Conservation (phyloP, 2,797 vertebrate genomes). For the Eulemur mongoz region DNA sequence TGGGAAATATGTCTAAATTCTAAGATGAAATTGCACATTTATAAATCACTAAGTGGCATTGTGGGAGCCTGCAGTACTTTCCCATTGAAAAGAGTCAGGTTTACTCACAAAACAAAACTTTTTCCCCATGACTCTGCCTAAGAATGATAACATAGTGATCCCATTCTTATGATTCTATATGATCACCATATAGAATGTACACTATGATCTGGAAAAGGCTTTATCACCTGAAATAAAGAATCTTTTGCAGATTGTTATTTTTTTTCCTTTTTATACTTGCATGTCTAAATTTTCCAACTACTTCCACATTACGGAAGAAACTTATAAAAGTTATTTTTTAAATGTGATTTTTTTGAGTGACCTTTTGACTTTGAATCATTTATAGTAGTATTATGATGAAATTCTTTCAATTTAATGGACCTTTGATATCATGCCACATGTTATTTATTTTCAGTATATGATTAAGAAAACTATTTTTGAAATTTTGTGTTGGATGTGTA, state of each 20-base stretch:
- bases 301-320: neutral
- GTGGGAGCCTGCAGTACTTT: neutral
- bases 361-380: slow-evolving; percentile 52
- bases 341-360: slow-evolving; percentile 47
- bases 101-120: neutral
- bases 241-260: neutral
- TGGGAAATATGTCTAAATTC: slow-evolving; percentile 56
- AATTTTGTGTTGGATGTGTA: slow-evolving; percentile 69
- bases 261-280: neutral
- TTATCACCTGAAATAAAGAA: neutral
- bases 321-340: neutral
- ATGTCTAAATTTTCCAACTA: neutral
- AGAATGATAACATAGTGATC: neutral
- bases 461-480: slow-evolving; percentile 66
- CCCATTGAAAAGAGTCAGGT: neutral
- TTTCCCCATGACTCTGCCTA: neutral
- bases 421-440: slow-evolving; percentile 55
- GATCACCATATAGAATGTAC: neutral
- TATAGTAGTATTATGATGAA: slow-evolving; percentile 64
- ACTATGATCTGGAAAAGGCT: neutral
- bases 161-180: neutral
- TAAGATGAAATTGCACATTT: slow-evolving; percentile 29
- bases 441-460: slow-evolving; percentile 71
- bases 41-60: slow-evolving; percentile 6
- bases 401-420: slow-evolving; percentile 70